A percentile compares a stretch with the other conserved stretches of the same genome.
Evolutionary conservation across 92 coral and sea anemone genomes (phyloP).

Genomic region (Bergia puertoricense): DNA sequence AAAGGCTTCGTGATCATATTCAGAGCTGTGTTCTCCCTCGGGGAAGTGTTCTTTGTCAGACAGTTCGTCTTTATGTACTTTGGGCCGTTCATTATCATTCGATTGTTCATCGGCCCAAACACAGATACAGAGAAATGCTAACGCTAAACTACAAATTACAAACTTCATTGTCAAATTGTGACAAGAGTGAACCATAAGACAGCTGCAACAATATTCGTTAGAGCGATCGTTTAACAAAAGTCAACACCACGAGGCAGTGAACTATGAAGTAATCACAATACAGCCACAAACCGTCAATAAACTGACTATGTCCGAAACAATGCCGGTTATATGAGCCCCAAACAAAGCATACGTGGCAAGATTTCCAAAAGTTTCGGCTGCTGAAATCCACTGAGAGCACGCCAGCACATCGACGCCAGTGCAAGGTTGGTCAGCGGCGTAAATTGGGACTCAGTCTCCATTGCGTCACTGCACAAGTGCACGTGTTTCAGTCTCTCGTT

Average conservation of each 20-base stretch:
- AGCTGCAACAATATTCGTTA: background rate
- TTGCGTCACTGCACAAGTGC: background rate
- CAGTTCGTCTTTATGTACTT: constrained; percentile 65
- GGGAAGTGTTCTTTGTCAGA: constrained; percentile 81
- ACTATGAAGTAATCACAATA: background rate
- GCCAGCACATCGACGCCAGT: constrained; percentile 8
- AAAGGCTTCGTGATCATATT: constrained; percentile 97
- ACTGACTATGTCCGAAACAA: background rate
- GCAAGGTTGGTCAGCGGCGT: constrained; percentile 26
- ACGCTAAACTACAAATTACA: background rate
- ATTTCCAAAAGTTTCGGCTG: constrained; percentile 9
- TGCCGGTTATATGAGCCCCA: background rate
- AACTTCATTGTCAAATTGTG: background rate
- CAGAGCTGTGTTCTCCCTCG: constrained; percentile 84
- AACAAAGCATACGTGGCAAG: constrained; percentile 39
- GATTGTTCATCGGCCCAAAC: constrained; percentile 31
- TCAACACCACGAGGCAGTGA: background rate
- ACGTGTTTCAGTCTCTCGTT: background rate
- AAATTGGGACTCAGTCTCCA: background rate
- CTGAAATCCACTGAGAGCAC: constrained; percentile 26
- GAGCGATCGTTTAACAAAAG: background rate
- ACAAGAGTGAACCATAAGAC: background rate
- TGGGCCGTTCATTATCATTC: constrained; percentile 43
- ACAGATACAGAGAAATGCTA: constrained; percentile 23
- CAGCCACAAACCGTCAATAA: background rate